phyloP scores from a whole-genome alignment of 1,140 invertebrate species.

The Drosophila miranda region DNA sequence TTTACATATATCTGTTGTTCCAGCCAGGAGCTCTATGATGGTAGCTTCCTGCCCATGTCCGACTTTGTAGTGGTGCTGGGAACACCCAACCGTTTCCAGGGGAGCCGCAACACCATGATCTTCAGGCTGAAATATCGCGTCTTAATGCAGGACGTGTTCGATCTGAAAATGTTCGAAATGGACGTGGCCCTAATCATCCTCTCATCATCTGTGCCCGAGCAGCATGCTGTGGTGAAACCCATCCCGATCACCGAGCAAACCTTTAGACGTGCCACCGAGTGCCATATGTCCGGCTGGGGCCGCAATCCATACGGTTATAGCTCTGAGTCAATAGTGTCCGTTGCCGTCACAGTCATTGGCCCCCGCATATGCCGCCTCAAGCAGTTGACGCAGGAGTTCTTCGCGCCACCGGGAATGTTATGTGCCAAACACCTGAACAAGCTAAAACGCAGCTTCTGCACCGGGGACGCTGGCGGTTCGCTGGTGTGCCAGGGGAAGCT shows the following conservation, averaged over 20 bases:
- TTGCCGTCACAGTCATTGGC: slow-evolving; percentile 61
- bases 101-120: slow-evolving; percentile 42
- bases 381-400: background rate
- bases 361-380: slow-evolving; percentile 19
- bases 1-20: no score
- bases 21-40: slow-evolving; percentile 50
- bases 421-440: slow-evolving; percentile 68
- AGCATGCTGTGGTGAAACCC: slow-evolving; percentile 58
- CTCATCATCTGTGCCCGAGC: slow-evolving; percentile 47
- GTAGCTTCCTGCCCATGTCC: slow-evolving; percentile 51
- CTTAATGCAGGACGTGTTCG: slow-evolving; percentile 42
- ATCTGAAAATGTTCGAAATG: slow-evolving; percentile 47
- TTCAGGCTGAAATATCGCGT: slow-evolving; percentile 52
- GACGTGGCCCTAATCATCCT: slow-evolving; percentile 64
- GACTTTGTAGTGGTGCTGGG: slow-evolving; percentile 71
- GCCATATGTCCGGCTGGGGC: slow-evolving; percentile 77
- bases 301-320: slow-evolving; percentile 46
- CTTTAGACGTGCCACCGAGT: slow-evolving; percentile 27
- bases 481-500: slow-evolving; percentile 83
- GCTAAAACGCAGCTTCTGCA: slow-evolving; percentile 67
- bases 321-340: slow-evolving; percentile 57
- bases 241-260: slow-evolving; percentile 35
- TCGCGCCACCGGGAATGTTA: slow-evolving; percentile 56
- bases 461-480: slow-evolving; percentile 85
- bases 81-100: slow-evolving; percentile 66